phyloP scores from a whole-genome alignment of 2,797 vertebrate genomes.

The Falco berigora region DNA sequence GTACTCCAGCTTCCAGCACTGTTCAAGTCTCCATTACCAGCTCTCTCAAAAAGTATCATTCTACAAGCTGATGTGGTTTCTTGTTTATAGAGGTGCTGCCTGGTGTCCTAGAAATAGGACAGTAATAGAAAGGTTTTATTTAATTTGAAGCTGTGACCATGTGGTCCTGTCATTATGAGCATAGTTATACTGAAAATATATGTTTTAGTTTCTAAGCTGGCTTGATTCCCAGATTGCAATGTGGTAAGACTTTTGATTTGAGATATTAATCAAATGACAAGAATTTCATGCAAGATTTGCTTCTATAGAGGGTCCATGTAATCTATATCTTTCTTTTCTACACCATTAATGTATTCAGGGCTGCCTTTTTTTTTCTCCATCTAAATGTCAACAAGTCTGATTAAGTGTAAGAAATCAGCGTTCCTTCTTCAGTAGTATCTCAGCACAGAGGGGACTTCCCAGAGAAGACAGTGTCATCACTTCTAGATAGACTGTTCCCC shows the following conservation, averaged over 20 bases:
- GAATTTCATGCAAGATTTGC: conserved; percentile 19
- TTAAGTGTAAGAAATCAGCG: conserved; percentile 38
- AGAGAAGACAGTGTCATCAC: not conserved
- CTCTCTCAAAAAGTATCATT: not conserved
- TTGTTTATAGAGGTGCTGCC: not conserved
- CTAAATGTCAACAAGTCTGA: conserved; percentile 62
- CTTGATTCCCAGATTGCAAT: conserved; percentile 54
- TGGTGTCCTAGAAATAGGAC: not conserved
- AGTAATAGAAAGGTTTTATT: conserved; percentile 7
- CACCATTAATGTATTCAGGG: conserved; percentile 28
- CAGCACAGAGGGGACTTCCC: not conserved
- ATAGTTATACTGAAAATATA: conserved; percentile 37
- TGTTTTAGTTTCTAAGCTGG: conserved; percentile 53
- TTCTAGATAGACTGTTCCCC: conserved; percentile 3
- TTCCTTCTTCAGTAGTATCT: conserved; percentile 20
- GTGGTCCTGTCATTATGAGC: conserved; percentile 37
- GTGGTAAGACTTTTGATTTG: conserved; percentile 56
- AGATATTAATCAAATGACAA: conserved; percentile 57
- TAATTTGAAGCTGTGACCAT: conserved; percentile 34
- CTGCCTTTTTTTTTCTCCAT: not conserved
- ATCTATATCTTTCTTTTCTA: conserved; percentile 62
- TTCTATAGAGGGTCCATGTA: conserved; percentile 14
- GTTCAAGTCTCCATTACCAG: not conserved
- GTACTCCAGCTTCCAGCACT: not conserved
- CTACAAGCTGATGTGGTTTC: not conserved